Conservation (phyloP, 2,888 invertebrate species). For the Scaeva pyrastri region DNA sequence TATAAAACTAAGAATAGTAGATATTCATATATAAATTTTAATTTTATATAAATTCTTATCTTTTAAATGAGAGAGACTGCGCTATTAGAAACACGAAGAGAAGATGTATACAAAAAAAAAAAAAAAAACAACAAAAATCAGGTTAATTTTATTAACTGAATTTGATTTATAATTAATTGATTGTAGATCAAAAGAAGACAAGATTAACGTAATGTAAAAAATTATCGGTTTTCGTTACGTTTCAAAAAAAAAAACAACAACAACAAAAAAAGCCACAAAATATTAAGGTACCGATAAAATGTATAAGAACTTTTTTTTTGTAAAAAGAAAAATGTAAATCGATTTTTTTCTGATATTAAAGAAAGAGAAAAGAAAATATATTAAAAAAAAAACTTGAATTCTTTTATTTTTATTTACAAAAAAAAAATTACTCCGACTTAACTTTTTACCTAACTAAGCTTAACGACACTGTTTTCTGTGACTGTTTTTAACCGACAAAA, state of each 20-base stretch:
- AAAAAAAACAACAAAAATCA: constrained; percentile 20
- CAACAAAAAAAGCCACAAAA: constrained; percentile 38
- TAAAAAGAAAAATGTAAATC: constrained; percentile 66
- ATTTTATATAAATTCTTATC: constrained; percentile 73
- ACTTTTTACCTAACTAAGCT: constrained; percentile 29
- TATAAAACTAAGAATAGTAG: constrained; percentile 51
- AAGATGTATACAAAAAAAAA: constrained; percentile 26
- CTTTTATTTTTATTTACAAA: constrained; percentile 40
- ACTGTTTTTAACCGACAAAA: neutral
- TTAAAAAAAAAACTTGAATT: constrained; percentile 9
- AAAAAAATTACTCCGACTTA: constrained; percentile 32
- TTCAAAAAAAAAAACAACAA: constrained; percentile 15
- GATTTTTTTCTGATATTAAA: constrained; percentile 73
- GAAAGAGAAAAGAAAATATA: constrained; percentile 49
- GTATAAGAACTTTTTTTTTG: constrained; percentile 55
- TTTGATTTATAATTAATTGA: neutral
- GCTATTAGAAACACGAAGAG: constrained; percentile 78
- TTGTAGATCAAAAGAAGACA: neutral
- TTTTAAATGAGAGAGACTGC: constrained; percentile 67
- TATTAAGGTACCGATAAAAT: constrained; percentile 53
- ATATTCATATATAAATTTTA: constrained; percentile 61
- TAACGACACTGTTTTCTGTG: neutral
- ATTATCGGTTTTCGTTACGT: constrained; percentile 56
- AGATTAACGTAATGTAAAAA: constrained; percentile 36
- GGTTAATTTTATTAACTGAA: constrained; percentile 46